A percentile compares a stretch with the other conserved stretches of the same genome.
Evolutionary conservation across 2,797 vertebrate genomes (phyloP).

Genomic region (Sorex maritimensis): DNA sequence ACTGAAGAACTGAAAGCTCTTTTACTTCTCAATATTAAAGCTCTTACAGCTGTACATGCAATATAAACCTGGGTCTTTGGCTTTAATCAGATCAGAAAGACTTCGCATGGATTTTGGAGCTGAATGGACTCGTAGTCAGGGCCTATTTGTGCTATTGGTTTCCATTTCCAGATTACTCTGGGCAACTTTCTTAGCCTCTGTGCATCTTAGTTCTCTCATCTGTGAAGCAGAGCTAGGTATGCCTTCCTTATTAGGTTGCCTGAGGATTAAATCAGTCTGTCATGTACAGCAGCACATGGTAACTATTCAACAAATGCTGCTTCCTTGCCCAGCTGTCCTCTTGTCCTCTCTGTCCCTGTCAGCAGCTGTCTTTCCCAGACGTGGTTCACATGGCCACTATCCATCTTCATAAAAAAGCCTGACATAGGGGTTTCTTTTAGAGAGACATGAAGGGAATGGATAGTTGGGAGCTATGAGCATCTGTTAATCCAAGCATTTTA

Average conservation of each 20-base stretch:
- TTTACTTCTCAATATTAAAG: neutral
- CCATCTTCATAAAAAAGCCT: conserved; percentile 54
- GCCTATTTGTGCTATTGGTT: neutral
- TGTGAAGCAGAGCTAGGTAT: conserved; percentile 13
- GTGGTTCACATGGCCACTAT: conserved; percentile 10
- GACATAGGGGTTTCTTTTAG: conserved; percentile 30
- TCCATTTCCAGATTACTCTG: neutral
- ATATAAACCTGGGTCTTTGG: neutral
- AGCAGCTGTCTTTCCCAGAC: conserved; percentile 78
- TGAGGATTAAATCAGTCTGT: conserved; percentile 28
- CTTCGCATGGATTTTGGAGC: neutral
- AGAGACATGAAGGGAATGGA: conserved; percentile 12
- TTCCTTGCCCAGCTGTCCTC: conserved; percentile 74
- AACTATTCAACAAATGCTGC: conserved; percentile 58
- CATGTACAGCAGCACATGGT: conserved; percentile 19
- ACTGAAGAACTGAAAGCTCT: neutral
- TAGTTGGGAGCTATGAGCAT: conserved; percentile 1
- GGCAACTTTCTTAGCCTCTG: neutral
- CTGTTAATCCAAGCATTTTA: conserved; percentile 62
- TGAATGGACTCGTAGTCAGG: neutral
- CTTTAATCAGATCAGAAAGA: conserved; percentile 20
- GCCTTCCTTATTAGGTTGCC: conserved; percentile 20
- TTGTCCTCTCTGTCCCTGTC: neutral
- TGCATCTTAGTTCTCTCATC: conserved; percentile 13
- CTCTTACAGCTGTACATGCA: neutral